Evolutionary conservation across 2,888 invertebrate genomes (phyloP).

Genomic region (Hirtodrosophila cameraria): DNA sequence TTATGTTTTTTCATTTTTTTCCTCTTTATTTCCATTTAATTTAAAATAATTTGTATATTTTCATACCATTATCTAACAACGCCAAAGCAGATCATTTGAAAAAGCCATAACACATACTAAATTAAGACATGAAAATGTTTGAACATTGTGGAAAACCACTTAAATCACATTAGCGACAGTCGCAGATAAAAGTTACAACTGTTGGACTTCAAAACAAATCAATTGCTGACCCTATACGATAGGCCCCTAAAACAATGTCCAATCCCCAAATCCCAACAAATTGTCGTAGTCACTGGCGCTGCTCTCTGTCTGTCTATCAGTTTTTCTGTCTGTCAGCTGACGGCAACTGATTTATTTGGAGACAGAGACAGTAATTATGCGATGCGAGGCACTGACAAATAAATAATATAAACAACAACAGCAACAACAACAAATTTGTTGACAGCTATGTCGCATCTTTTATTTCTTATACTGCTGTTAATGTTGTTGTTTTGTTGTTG

Average conservation of each 20-base stretch:
- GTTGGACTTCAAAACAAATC: slow-evolving; percentile 47
- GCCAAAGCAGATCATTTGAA: slow-evolving; percentile 3
- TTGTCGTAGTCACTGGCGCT: slow-evolving; percentile 37
- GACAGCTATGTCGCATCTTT: slow-evolving; percentile 74
- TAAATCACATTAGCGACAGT: slow-evolving; percentile 67
- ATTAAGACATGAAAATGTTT: slow-evolving; percentile 69
- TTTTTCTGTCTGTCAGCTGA: slow-evolving; percentile 35
- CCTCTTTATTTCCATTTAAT: not conserved
- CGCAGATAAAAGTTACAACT: slow-evolving; percentile 41
- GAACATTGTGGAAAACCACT: slow-evolving; percentile 58
- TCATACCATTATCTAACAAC: slow-evolving; percentile 5
- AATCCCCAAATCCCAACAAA: slow-evolving; percentile 41
- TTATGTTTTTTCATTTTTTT: not conserved
- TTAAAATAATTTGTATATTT: not conserved
- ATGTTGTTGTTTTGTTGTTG: too few species aligned
- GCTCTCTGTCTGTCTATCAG: slow-evolving; percentile 5
- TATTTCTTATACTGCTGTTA: slow-evolving; percentile 51
- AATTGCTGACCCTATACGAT: slow-evolving; percentile 39
- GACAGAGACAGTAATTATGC: slow-evolving; percentile 72
- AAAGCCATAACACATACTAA: slow-evolving; percentile 31
- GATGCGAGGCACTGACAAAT: slow-evolving; percentile 52
- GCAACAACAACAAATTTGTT: slow-evolving; percentile 62
- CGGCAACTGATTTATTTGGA: slow-evolving; percentile 70
- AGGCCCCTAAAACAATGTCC: slow-evolving; percentile 19
- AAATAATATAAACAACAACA: slow-evolving; percentile 45